phyloP scores from a whole-genome alignment of 2,113 vertebrate species.

The Myrmophylax atrothorax region DNA sequence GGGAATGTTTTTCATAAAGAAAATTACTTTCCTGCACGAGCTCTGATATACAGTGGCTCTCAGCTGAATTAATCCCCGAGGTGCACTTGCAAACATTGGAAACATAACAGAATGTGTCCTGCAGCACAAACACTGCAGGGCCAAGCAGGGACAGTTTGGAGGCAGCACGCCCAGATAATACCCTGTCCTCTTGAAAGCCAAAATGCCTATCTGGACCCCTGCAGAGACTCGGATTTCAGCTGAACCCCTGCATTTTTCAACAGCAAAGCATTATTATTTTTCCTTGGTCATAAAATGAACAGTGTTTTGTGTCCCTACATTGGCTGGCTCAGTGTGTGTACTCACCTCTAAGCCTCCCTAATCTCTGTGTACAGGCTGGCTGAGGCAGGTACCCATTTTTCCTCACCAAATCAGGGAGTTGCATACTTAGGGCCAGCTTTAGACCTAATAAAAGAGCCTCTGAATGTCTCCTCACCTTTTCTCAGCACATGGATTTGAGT shows the following conservation, averaged over 20 bases:
- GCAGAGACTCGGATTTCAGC: conserved; percentile 26
- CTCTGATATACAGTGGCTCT: background rate
- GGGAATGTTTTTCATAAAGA: background rate
- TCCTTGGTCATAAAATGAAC: conserved; percentile 47
- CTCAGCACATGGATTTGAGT: background rate
- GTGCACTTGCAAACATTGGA: background rate
- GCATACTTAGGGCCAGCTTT: background rate
- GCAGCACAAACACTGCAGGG: conserved; percentile 21
- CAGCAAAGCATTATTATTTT: conserved; percentile 40
- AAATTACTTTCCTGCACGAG: background rate
- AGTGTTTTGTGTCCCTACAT: conserved; percentile 7
- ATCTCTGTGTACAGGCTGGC: background rate
- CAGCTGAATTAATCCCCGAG: conserved; percentile 18
- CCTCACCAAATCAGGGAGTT: background rate
- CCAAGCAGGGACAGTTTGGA: background rate
- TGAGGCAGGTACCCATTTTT: background rate
- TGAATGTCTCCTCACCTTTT: background rate
- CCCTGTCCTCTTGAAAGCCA: background rate
- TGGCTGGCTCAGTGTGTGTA: background rate
- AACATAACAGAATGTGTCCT: conserved; percentile 17
- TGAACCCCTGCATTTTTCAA: conserved; percentile 31
- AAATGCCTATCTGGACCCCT: conserved; percentile 13
- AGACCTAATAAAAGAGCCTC: background rate
- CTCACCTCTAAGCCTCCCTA: background rate
- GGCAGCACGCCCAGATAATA: background rate